Percentiles rank a stretch among this genome's conserved stretches.
Conservation (phyloP, 1,140 invertebrate species). For the Nylanderia fulva region DNA sequence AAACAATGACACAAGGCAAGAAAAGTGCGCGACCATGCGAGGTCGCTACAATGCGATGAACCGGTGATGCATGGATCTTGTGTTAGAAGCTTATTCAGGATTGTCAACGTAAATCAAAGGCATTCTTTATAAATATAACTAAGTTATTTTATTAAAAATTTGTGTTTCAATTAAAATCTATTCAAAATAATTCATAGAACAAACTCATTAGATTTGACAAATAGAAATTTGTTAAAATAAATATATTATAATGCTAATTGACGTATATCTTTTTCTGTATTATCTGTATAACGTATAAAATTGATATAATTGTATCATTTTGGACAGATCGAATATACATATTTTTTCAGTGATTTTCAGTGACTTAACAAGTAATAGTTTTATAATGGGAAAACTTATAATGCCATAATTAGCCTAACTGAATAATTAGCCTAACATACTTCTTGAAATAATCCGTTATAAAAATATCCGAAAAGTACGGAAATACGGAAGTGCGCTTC, state of each 20-base stretch:
- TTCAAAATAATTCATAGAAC: not conserved
- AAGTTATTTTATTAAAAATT: conserved; percentile 15
- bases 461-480: not conserved
- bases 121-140: not conserved
- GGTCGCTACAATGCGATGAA: conserved; percentile 16
- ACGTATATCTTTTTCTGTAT: no score
- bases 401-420: not conserved
- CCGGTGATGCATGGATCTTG: conserved; percentile 23
- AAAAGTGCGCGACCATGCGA: conserved; percentile 34
- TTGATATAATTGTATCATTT: no score
- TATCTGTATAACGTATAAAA: no score
- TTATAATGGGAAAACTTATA: not conserved
- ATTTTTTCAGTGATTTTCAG: no score
- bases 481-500: not conserved
- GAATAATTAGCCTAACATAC: not conserved
- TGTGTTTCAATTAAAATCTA: not conserved
- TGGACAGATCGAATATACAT: no score
- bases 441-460: not conserved
- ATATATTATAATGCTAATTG: no score
- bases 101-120: conserved; percentile 16
- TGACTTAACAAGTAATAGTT: not conserved
- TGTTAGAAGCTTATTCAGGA: conserved; percentile 24
- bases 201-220: not conserved
- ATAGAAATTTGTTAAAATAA: not conserved
- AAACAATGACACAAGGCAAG: conserved; percentile 29